Percentiles rank a stretch among this genome's conserved stretches.
Evolutionary conservation across 1,140 invertebrate genomes (phyloP).

Genomic region (Caenorhabditis remanei): DNA sequence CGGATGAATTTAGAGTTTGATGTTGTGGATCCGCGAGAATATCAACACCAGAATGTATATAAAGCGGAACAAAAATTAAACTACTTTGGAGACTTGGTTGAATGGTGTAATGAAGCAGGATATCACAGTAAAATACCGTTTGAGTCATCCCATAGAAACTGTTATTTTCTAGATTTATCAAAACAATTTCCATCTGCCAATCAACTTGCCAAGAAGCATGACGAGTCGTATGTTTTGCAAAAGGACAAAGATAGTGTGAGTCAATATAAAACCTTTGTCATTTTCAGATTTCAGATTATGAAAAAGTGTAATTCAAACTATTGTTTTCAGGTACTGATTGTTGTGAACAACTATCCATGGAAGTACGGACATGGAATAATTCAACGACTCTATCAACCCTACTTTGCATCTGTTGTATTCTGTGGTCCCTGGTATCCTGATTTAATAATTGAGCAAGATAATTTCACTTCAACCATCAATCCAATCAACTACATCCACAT

Average conservation of each 20-base stretch:
- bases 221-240: background rate
- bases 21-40: background rate
- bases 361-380: background rate
- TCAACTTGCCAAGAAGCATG: background rate
- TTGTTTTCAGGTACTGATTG: background rate
- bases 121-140: background rate
- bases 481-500: conserved; percentile 20
- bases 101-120: conserved; percentile 11
- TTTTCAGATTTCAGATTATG: background rate
- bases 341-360: conserved; percentile 3
- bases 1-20: conserved; percentile 5
- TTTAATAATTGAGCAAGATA: background rate
- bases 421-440: conserved; percentile 41
- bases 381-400: conserved; percentile 19
- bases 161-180: background rate
- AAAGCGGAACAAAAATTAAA: background rate
- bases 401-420: conserved; percentile 21
- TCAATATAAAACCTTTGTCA: background rate
- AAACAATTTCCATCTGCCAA: background rate
- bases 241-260: background rate
- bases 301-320: background rate
- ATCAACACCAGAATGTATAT: background rate
- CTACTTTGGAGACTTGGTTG: background rate
- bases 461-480: background rate
- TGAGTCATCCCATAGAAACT: background rate